These are phyloP conservation scores for Trichechus manatus DNA, from an alignment of 2,113 vertebrate genomes.

Conservation along the genomic window DNA sequence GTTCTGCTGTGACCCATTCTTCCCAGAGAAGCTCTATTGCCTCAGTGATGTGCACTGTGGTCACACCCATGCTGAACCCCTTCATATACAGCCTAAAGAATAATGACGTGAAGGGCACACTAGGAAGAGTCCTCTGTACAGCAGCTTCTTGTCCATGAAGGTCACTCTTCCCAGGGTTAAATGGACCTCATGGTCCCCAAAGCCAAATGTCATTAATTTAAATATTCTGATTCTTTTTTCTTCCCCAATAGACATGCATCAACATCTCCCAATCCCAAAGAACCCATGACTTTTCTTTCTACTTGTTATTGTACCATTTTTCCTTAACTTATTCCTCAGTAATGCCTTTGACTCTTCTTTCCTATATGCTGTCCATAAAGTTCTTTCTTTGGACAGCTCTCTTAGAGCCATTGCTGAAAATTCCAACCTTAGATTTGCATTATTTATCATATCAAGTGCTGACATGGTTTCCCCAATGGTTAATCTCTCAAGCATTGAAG, in stretches of 20 bases:
- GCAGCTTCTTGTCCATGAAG: background rate
- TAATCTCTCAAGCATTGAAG: background rate
- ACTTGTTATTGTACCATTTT: background rate
- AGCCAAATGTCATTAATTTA: background rate
- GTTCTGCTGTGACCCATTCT: background rate
- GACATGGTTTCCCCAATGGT: background rate
- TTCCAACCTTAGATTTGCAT: background rate
- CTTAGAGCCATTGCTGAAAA: background rate
- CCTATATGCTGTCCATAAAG: background rate
- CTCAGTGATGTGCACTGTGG: background rate
- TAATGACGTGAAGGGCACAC: background rate
- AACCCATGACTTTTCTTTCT: background rate
- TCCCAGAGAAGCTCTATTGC: background rate
- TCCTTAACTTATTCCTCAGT: background rate
- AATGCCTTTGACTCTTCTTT: background rate
- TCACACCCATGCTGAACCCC: background rate
- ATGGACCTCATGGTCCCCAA: background rate
- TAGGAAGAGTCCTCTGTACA: background rate
- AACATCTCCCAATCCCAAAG: too few species aligned
- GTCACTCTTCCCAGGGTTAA: background rate
- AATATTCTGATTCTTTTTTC: background rate
- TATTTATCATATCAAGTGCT: background rate
- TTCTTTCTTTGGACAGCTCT: background rate
- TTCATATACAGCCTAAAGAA: background rate
- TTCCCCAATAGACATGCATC: background rate